Base-by-base conservation (phyloP, 2,888 invertebrate species). In the Perdita meconis region DNA sequence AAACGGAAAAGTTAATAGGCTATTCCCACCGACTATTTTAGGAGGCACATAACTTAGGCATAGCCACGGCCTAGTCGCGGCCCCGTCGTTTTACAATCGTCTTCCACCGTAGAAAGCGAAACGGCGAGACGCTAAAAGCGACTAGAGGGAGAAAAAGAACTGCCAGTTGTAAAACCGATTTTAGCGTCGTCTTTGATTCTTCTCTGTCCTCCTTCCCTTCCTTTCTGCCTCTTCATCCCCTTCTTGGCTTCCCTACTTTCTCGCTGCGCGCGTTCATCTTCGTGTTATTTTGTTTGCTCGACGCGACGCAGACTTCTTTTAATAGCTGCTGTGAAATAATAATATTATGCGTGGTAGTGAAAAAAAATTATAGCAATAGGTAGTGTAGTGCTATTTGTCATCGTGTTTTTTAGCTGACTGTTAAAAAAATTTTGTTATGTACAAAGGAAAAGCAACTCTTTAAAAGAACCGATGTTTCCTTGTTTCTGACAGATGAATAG, bases 81-180 rank as follows among this genome's bases (percentile, higher is more conserved):
- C 3, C 34, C 24, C 26, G 10, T 12, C 53, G 51, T 68, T 69
- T 78, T 63, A 69, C 53, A 66, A 47, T 73, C 53, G 53, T 51
- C 64, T 64, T 70, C 70, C 56, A 30, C 34, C 13, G 56, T 16
- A 66, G 63, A 57, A 73, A 78, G 40, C 50, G 69, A 57, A 42
- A 70, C 38, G 55, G 36, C 47, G 36, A 59, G 64, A 42, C 42
- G 30, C 34, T 61, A 57, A 75, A 57, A 61, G 53, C 40, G 60
- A 47, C 19, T 19, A 6, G 19, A 12, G 47, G 47, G 30, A 30
- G 47, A 6, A 30, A 47, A 47, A 47, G 47, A 47, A 16, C 53
- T 30, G 40, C 53, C 30, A 59, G 56, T n/a, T 64, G 60, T 79
- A 71, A 80, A 79, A 80, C 53, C 26, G 42, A 79, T 60, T 65